Base-by-base conservation (phyloP, 2,797 vertebrate species). In the Bothrops alternatus region DNA sequence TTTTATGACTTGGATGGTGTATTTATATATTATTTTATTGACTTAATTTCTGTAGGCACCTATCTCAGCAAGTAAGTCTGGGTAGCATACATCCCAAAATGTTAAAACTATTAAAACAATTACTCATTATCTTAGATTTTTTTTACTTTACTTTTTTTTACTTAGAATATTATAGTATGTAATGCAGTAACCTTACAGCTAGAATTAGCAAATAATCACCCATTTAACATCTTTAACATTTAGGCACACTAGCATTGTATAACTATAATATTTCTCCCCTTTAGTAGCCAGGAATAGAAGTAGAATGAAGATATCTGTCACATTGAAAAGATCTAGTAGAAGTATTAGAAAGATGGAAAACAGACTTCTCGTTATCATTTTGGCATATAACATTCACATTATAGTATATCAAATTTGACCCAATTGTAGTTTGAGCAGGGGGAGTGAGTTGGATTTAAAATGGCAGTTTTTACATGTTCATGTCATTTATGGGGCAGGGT, bases 401-500 rank as follows among this genome's bases (percentile, higher is more conserved):
- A 88, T 47, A 82, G 5, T 28, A 69, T 32, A 55, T 91, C 14
- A 88, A 25, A 58, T 92, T 90, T 92, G 58, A 25, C 78, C 5
- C 23, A 56, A 57, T 56, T 50, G 23, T 86, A 90, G 28, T 65
- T 86, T n/a, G n/a, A 89, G 14, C n/a, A 18, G 25, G 56, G 57
- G 89, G 32, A 50, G n/a, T 57, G 58, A 56, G 8, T 63, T 18
- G 57, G n/a, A 92, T 86, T 92, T 88, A 90, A 65, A 69, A 92
- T 92, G 25, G 60, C 58, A 89, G 47, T n/a, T 60, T 89, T 89
- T 85, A 60, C 20, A 82, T 88, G n/a, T 26, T 89, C n/a, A 26
- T 85, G 53, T 37, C 65, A 23, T 69, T 87, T 26, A 58, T 25
- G 37, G 26, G 6, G 47, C 6, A 50, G 6, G 57, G 20, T 13